Conservation (phyloP, 2,113 vertebrate species). For the Phrynosoma platyrhinos region DNA sequence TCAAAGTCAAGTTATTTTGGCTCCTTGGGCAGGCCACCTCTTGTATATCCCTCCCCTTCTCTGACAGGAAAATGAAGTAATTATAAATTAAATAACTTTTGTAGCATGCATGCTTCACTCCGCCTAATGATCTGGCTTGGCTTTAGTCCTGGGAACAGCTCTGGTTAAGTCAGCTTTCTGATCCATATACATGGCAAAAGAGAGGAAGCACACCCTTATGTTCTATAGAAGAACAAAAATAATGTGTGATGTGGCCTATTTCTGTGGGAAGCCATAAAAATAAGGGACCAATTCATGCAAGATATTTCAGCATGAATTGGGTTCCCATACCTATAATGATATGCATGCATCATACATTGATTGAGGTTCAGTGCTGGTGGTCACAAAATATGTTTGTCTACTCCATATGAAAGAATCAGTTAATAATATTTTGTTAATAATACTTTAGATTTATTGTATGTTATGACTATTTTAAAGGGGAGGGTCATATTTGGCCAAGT, state of each 20-base stretch:
- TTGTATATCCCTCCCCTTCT: too few species aligned
- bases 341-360: too few species aligned
- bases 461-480: slow-evolving; percentile 46
- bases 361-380: background rate
- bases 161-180: background rate
- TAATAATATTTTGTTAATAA: background rate
- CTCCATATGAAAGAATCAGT: background rate
- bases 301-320: background rate
- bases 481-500: slow-evolving; percentile 61
- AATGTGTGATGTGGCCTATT: background rate
- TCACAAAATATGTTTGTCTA: background rate
- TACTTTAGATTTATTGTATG: background rate
- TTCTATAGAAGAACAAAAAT: background rate
- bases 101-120: too few species aligned
- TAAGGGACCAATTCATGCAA: background rate
- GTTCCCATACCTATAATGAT: background rate
- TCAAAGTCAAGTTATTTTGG: too few species aligned
- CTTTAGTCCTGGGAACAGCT: background rate
- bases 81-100: too few species aligned
- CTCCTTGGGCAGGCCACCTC: too few species aligned
- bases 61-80: too few species aligned
- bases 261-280: background rate
- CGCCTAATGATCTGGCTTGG: too few species aligned
- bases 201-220: too few species aligned
- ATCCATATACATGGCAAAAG: background rate